These are phyloP conservation scores for Cheilosia impressa DNA, from an alignment of 2,888 invertebrate genomes.

Conservation along the genomic window DNA sequence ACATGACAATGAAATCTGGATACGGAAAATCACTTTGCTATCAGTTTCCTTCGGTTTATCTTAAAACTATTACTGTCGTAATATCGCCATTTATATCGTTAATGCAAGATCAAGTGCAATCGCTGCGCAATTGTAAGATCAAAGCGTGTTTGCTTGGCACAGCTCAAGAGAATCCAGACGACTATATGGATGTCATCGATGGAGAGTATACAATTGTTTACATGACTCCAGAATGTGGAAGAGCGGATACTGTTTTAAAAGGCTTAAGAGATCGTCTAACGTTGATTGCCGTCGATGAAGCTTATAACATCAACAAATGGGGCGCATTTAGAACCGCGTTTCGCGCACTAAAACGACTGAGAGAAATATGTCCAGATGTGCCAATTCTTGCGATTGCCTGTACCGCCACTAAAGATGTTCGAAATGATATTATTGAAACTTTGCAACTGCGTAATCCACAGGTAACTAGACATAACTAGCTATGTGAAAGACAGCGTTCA, in stretches of 20 bases:
- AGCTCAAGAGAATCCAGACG: slow-evolving; percentile 84
- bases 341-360: slow-evolving; percentile 83
- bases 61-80: slow-evolving; percentile 85
- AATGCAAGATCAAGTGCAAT: slow-evolving; percentile 89
- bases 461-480: slow-evolving; percentile 74
- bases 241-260: slow-evolving; percentile 81
- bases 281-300: slow-evolving; percentile 89
- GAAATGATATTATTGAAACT: slow-evolving; percentile 86
- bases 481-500: no score
- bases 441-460: slow-evolving; percentile 85
- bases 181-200: slow-evolving; percentile 75
- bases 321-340: slow-evolving; percentile 88
- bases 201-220: slow-evolving; percentile 80
- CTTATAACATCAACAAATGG: slow-evolving; percentile 88
- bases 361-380: slow-evolving; percentile 84
- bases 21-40: slow-evolving; percentile 89
- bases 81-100: slow-evolving; percentile 89
- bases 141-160: slow-evolving; percentile 86
- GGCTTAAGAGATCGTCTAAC: slow-evolving; percentile 81
- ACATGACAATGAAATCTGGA: slow-evolving; percentile 89
- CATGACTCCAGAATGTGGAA: slow-evolving; percentile 84
- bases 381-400: slow-evolving; percentile 90
- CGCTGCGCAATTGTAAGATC: slow-evolving; percentile 85
- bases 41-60: slow-evolving; percentile 87
- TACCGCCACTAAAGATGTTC: slow-evolving; percentile 87